Conservation (phyloP, 2,113 vertebrate genomes). For the Etheostoma spectabile region DNA sequence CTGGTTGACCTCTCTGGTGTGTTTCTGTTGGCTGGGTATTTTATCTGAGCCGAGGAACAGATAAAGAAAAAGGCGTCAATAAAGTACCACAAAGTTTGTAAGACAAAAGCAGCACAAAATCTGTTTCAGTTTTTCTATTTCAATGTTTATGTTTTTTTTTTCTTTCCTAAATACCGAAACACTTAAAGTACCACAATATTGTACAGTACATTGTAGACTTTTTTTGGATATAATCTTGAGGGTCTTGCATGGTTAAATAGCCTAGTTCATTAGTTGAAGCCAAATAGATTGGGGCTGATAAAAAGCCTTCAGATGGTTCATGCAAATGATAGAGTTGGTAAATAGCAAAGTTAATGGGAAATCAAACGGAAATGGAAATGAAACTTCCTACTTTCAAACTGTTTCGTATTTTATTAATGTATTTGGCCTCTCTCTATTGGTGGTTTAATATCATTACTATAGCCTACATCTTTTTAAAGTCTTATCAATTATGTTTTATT, state of each 20-base stretch:
- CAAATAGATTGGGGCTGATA: neutral
- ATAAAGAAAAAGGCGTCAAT: neutral
- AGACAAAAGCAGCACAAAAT: neutral
- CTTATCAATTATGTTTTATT: no score
- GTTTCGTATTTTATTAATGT: no score
- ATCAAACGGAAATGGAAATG: no score
- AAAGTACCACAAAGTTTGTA: neutral
- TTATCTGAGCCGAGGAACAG: conserved; percentile 19
- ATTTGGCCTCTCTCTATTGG: no score
- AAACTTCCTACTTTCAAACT: no score
- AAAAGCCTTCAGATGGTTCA: no score
- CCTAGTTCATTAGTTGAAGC: neutral
- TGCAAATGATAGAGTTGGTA: no score
- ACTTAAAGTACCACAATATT: neutral
- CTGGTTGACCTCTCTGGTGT: conserved; percentile 19
- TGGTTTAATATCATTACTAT: no score
- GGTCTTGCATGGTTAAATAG: neutral
- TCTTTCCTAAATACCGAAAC: neutral
- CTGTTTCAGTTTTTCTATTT: neutral
- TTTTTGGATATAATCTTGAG: neutral
- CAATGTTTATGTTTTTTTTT: neutral
- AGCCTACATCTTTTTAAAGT: no score
- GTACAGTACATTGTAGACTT: neutral
- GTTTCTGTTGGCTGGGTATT: conserved; percentile 14
- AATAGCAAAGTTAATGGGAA: no score